These are phyloP conservation scores for Petrophora chlorosata DNA, from an alignment of 2,888 invertebrate genomes.

Conservation along the genomic window DNA sequence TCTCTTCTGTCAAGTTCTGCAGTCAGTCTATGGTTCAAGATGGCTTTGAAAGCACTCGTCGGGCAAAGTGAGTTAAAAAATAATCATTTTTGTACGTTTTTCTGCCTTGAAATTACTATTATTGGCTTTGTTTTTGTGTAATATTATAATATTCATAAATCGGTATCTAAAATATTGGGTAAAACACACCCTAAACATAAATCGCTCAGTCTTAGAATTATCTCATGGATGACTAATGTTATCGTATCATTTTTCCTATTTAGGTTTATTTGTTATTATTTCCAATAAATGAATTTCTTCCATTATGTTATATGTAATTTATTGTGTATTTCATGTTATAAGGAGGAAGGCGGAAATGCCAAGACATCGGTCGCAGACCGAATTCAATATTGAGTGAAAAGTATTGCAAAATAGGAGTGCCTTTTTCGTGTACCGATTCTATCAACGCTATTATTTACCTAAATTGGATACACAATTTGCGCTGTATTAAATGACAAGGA, in stretches of 20 bases:
- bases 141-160: background rate
- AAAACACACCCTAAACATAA: background rate
- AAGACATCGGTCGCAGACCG: no score
- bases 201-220: constrained; percentile 21
- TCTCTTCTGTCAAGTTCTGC: no score
- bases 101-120: background rate
- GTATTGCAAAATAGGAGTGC: background rate
- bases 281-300: background rate
- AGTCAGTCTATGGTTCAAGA: constrained; percentile 83
- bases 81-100: constrained; percentile 22
- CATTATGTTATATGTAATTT: no score
- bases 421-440: background rate
- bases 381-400: no score
- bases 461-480: no score
- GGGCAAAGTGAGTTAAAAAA: constrained; percentile 90
- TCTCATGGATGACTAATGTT: constrained; percentile 59
- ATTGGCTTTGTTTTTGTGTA: background rate
- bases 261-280: constrained; percentile 1
- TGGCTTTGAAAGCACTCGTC: constrained; percentile 94
- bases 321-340: no score
- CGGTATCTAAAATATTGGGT: background rate
- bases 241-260: constrained; percentile 27
- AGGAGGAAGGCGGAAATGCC: no score
- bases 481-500: constrained; percentile 12
- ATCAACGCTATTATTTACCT: background rate